A percentile compares a stretch with the other conserved stretches of the same genome.
These are phyloP conservation scores for Ianthella basta DNA, from an alignment of 37 sponge, comb jelly and placozoan genomes.

Conservation along the genomic window DNA sequence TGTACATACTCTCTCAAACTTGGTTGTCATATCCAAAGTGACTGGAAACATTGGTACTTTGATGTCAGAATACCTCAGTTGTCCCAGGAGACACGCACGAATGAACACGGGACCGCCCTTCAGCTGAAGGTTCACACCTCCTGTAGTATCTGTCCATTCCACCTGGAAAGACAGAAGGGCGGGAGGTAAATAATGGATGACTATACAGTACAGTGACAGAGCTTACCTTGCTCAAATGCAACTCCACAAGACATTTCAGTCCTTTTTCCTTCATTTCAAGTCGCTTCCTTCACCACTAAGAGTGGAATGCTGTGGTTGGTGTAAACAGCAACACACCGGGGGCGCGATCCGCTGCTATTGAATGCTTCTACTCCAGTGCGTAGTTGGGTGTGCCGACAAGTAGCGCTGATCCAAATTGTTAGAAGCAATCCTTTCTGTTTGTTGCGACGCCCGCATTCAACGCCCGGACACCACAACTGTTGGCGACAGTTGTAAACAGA, in stretches of 20 bases:
- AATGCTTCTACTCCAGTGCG: too few species aligned
- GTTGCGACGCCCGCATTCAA: too few species aligned
- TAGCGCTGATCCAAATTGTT: too few species aligned
- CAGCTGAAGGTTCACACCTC: slow-evolving; percentile 38
- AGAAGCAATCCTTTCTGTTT: too few species aligned
- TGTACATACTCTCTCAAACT: slow-evolving; percentile 71
- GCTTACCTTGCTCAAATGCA: slow-evolving; percentile 54
- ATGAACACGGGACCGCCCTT: slow-evolving; percentile 67
- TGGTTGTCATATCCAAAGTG: slow-evolving; percentile 47
- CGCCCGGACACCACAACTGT: too few species aligned
- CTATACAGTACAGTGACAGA: background rate
- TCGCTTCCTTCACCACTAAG: background rate
- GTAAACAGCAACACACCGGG: too few species aligned
- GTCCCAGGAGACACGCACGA: slow-evolving; percentile 77
- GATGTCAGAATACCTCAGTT: slow-evolving; percentile 68
- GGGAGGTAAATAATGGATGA: background rate
- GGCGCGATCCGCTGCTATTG: too few species aligned
- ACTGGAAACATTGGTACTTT: slow-evolving; percentile 68
- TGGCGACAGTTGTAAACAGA: too few species aligned
- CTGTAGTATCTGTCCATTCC: slow-evolving; percentile 39
- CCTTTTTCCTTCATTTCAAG: slow-evolving; percentile 57
- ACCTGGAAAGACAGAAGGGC: slow-evolving; percentile 30
- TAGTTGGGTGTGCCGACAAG: too few species aligned
- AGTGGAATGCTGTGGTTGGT: too few species aligned
- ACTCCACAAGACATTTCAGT: slow-evolving; percentile 60